These are phyloP conservation scores for Hypotaenidia okinawae DNA, from an alignment of 2,797 vertebrate genomes.

Conservation along the genomic window DNA sequence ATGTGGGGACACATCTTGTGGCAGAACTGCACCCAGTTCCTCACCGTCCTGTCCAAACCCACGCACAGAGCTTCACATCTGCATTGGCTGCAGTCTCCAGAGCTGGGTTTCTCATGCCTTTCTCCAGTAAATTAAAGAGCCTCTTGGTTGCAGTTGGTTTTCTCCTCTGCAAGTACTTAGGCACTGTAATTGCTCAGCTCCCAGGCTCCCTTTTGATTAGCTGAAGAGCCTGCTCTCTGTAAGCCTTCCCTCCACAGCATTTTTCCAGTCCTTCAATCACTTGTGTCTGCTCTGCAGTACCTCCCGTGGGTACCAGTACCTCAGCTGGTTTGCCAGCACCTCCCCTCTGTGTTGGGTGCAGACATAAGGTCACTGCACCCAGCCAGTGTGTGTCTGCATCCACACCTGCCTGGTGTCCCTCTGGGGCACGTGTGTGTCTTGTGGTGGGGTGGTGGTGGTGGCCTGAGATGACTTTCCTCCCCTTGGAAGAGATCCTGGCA, in stretches of 20 bases:
- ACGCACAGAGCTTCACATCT: neutral
- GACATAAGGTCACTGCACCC: neutral
- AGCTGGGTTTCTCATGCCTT: neutral
- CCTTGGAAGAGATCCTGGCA: neutral
- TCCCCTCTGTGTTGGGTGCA: neutral
- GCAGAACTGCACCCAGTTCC: neutral
- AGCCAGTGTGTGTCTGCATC: neutral
- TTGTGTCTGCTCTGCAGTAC: neutral
- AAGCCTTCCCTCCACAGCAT: neutral
- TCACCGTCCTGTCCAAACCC: neutral
- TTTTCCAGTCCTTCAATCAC: neutral
- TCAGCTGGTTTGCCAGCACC: neutral
- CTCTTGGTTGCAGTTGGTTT: constrained; percentile 3
- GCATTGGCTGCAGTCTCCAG: neutral
- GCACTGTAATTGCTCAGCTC: neutral
- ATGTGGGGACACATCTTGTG: neutral
- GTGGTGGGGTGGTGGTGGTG: neutral
- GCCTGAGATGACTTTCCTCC: neutral
- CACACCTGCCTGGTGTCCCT: neutral
- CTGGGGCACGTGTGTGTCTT: accelerated
- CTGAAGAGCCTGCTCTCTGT: neutral
- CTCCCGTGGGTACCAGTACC: neutral
- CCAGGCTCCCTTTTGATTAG: constrained; percentile 7
- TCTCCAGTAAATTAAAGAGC: constrained; percentile 7
- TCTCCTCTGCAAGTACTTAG: neutral